Percentiles rank a stretch among this genome's conserved stretches.
These are phyloP conservation scores for Hemaris fuciformis DNA, from an alignment of 2,888 invertebrate genomes.

Conservation along the genomic window DNA sequence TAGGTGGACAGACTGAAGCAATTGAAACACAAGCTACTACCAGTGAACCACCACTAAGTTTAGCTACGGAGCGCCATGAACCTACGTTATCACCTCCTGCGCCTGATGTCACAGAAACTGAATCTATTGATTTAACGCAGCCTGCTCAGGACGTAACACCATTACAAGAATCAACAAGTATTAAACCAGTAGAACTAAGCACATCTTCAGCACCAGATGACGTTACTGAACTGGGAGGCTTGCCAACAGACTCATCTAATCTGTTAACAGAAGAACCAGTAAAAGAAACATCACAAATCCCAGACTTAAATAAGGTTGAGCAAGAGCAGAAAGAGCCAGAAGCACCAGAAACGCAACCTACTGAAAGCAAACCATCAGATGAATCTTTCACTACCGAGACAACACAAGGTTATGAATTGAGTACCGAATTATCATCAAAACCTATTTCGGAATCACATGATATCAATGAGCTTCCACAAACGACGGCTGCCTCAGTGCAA, in stretches of 20 bases:
- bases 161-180: constrained; percentile 5
- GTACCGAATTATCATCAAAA: background rate
- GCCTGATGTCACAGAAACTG: background rate
- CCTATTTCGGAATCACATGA: background rate
- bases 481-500: constrained; percentile 18
- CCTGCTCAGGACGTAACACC: background rate
- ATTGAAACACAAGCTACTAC: constrained; percentile 7
- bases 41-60: background rate
- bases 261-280: background rate
- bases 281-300: constrained; percentile 2
- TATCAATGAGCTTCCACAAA: constrained; percentile 36
- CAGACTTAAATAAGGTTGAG: background rate
- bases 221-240: background rate
- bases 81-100: background rate
- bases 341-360: background rate
- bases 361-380: constrained; percentile 23
- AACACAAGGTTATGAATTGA: background rate
- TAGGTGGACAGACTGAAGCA: background rate
- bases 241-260: background rate
- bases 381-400: constrained; percentile 9
- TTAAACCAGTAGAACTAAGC: constrained; percentile 8
- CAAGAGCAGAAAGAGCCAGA: background rate
- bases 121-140: background rate
- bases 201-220: background rate
- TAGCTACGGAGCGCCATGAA: background rate